Evolutionary conservation across 2,888 invertebrate species (phyloP).

Genomic region (Clistopyga incitator): DNA sequence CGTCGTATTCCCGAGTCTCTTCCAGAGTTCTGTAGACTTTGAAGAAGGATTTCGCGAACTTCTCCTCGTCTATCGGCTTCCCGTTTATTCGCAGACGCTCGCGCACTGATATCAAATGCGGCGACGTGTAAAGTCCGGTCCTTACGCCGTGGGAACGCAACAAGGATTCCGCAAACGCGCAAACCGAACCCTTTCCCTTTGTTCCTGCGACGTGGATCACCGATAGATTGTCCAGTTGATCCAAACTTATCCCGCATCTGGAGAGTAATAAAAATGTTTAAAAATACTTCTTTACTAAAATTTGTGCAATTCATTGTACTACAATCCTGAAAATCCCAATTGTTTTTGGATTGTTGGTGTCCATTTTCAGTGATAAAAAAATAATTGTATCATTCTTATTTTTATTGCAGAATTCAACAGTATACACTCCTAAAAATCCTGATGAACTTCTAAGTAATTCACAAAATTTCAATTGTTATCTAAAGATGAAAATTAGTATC

Average conservation of each 20-base stretch:
- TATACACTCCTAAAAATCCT: too few species aligned
- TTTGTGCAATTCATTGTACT: too few species aligned
- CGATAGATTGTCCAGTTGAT: slow-evolving; percentile 90
- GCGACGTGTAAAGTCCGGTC: slow-evolving; percentile 98
- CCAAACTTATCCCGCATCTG: slow-evolving; percentile 88
- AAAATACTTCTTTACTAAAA: background rate
- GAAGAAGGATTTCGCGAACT: slow-evolving; percentile 94
- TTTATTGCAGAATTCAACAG: too few species aligned
- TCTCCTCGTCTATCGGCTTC: slow-evolving; percentile 88
- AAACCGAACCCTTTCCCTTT: slow-evolving; percentile 99
- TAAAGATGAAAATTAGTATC: too few species aligned
- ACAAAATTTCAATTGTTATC: too few species aligned
- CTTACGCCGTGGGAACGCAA: slow-evolving; percentile 92
- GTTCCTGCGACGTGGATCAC: slow-evolving; percentile 98
- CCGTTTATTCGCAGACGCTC: slow-evolving; percentile 97
- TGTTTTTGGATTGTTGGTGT: too few species aligned
- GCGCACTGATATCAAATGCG: slow-evolving; percentile 95
- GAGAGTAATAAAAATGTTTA: slow-evolving; percentile 57
- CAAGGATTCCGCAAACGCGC: slow-evolving; percentile 96
- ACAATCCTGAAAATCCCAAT: too few species aligned
- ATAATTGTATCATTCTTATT: too few species aligned
- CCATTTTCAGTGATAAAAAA: background rate
- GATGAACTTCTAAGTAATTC: too few species aligned
- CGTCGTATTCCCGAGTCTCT: slow-evolving; percentile 85
- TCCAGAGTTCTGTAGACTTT: slow-evolving; percentile 89